Evolutionary conservation across 1,140 invertebrate genomes (phyloP).

Genomic region (Drosophila trapezifrons): DNA sequence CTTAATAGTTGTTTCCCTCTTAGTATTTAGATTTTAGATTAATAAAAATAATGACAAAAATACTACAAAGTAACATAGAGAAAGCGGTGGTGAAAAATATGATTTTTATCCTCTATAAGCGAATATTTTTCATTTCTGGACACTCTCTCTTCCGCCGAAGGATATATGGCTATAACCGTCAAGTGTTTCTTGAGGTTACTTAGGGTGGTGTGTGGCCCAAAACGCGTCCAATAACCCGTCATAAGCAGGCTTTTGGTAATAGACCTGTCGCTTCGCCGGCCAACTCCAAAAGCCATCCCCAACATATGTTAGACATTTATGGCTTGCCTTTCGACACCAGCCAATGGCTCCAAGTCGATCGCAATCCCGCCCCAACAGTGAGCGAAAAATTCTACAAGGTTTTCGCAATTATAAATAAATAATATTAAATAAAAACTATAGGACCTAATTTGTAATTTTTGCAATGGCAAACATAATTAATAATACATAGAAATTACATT

Average conservation of each 20-base stretch:
- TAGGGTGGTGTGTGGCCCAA: background rate
- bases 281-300: slow-evolving; percentile 23
- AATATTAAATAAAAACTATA: too few relatives aligned
- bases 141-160: background rate
- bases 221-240: slow-evolving; percentile 45
- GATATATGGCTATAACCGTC: background rate
- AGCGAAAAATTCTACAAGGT: background rate
- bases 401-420: background rate
- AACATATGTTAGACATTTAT: slow-evolving; percentile 77
- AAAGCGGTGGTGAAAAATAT: background rate
- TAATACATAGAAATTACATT: too few relatives aligned
- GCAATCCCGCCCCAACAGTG: slow-evolving; percentile 10
- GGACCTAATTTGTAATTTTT: too few relatives aligned
- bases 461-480: too few relatives aligned
- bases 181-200: background rate
- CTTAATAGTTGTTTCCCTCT: too few relatives aligned
- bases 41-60: too few relatives aligned
- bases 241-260: slow-evolving; percentile 43
- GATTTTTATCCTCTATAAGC: background rate
- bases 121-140: background rate
- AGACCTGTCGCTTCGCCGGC: slow-evolving; percentile 46
- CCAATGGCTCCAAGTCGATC: slow-evolving; percentile 16
- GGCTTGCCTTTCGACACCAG: slow-evolving; percentile 70
- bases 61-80: too few relatives aligned
- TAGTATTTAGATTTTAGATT: too few relatives aligned